Evolutionary conservation across 1,140 invertebrate species (phyloP).

Genomic region (Tribolium castaneum): DNA sequence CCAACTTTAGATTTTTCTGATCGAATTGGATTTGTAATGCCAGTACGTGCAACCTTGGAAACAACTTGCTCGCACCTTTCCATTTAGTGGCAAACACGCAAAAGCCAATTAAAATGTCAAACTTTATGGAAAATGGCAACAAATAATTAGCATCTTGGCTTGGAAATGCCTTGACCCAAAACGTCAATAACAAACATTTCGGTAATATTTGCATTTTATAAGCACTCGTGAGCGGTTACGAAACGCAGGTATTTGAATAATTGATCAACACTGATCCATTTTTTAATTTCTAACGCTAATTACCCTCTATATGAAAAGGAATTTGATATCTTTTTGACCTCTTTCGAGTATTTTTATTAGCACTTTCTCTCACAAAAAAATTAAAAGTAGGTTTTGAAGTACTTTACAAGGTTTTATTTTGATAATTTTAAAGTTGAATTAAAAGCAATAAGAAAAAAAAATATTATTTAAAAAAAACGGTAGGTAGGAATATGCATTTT

Average conservation of each 20-base stretch:
- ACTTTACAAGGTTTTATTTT: no score
- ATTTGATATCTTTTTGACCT: no score
- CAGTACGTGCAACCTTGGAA: background rate
- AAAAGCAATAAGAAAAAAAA: no score
- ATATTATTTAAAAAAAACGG: no score
- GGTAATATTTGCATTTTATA: slow-evolving; percentile 11
- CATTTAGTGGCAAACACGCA: background rate
- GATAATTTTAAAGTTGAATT: no score
- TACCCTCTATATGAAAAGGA: no score
- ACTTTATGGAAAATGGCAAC: slow-evolving; percentile 13
- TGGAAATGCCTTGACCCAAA: slow-evolving; percentile 6
- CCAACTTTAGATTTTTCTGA: background rate
- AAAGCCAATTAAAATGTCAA: slow-evolving; percentile 36
- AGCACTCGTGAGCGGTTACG: background rate
- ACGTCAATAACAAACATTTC: slow-evolving; percentile 23
- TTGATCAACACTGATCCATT: background rate
- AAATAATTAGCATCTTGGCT: slow-evolving; percentile 10
- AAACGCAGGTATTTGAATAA: background rate
- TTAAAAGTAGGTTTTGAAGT: no score
- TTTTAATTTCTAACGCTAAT: no score
- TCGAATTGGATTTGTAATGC: background rate
- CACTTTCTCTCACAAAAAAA: no score
- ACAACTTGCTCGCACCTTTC: background rate
- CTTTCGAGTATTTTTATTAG: no score
- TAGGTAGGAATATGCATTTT: no score